Conservation (phyloP, 2,888 invertebrate genomes). For the Eurytoma californica region DNA sequence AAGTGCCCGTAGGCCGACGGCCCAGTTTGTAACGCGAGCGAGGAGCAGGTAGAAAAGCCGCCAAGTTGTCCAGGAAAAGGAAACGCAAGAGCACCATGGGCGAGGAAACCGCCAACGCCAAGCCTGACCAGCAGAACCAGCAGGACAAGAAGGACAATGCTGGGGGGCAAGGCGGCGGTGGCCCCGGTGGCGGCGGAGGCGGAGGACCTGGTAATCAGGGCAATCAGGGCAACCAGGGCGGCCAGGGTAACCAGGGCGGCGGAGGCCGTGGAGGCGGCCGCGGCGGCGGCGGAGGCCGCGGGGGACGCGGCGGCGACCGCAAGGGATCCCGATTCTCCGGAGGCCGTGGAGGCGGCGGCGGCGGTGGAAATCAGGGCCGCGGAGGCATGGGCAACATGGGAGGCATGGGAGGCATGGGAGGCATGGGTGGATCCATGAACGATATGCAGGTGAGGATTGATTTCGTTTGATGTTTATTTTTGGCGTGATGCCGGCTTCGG, state of each 20-base stretch:
- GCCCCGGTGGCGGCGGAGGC: constrained; percentile 54
- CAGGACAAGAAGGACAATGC: constrained; percentile 62
- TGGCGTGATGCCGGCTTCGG: background rate
- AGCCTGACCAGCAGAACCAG: constrained; percentile 62
- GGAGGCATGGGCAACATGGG: constrained; percentile 60
- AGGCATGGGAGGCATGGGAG: constrained; percentile 59
- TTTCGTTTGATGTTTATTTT: background rate
- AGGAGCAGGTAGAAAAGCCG: background rate
- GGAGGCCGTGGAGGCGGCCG: constrained; percentile 61
- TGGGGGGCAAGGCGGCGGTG: constrained; percentile 51
- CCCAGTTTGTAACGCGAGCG: background rate
- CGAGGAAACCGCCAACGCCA: constrained; percentile 67
- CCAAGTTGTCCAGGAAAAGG: constrained; percentile 43
- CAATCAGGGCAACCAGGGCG: constrained; percentile 53
- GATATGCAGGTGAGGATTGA: constrained; percentile 50
- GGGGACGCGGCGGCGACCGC: constrained; percentile 61
- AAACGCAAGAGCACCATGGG: constrained; percentile 58
- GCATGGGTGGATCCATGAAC: constrained; percentile 51
- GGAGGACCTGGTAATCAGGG: constrained; percentile 63
- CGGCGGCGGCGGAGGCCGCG: constrained; percentile 52
- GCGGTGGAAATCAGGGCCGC: constrained; percentile 60
- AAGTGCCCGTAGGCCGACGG: background rate
- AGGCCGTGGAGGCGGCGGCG: constrained; percentile 2
- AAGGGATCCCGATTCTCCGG: constrained; percentile 55
- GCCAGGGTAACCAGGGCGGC: constrained; percentile 20